phyloP scores from a whole-genome alignment of 2,113 vertebrate genomes.

The Ornithorhynchus anatinus region DNA sequence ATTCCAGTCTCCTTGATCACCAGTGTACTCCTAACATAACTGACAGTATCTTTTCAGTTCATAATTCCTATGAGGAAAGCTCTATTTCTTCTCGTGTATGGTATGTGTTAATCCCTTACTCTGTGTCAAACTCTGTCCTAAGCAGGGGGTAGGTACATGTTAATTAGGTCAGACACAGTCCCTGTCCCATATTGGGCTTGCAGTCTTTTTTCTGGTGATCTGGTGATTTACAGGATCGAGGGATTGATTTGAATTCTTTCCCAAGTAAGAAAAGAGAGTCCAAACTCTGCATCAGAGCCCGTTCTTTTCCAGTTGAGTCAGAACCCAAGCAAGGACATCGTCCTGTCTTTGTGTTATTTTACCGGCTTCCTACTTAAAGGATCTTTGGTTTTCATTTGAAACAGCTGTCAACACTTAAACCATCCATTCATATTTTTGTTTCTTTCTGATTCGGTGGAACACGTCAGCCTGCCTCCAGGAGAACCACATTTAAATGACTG shows the following conservation, averaged over 20 bases:
- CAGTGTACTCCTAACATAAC: too few species aligned
- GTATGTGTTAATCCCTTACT: too few species aligned
- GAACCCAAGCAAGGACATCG: background rate
- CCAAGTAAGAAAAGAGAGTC: constrained; percentile 19
- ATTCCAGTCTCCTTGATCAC: too few species aligned
- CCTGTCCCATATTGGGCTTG: too few species aligned
- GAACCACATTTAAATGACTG: constrained; percentile 28
- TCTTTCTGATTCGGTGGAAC: constrained; percentile 29
- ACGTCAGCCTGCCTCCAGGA: constrained; percentile 44
- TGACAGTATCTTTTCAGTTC: too few species aligned
- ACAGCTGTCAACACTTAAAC: constrained; percentile 56
- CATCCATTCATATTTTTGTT: constrained; percentile 31
- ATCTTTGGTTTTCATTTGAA: constrained; percentile 51
- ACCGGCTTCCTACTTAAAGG: background rate
- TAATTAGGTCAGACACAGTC: too few species aligned
- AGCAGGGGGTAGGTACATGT: too few species aligned
- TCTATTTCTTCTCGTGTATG: too few species aligned
- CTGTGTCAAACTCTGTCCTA: too few species aligned
- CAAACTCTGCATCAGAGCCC: constrained; percentile 16
- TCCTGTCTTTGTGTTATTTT: constrained; percentile 16
- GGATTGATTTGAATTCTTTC: constrained; percentile 21
- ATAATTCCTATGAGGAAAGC: too few species aligned
- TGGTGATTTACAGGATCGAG: constrained; percentile 2
- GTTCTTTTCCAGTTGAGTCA: constrained; percentile 30
- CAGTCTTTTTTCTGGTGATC: too few species aligned